phyloP scores from a whole-genome alignment of 2,113 vertebrate species.

The Anarrhichthys ocellatus region DNA sequence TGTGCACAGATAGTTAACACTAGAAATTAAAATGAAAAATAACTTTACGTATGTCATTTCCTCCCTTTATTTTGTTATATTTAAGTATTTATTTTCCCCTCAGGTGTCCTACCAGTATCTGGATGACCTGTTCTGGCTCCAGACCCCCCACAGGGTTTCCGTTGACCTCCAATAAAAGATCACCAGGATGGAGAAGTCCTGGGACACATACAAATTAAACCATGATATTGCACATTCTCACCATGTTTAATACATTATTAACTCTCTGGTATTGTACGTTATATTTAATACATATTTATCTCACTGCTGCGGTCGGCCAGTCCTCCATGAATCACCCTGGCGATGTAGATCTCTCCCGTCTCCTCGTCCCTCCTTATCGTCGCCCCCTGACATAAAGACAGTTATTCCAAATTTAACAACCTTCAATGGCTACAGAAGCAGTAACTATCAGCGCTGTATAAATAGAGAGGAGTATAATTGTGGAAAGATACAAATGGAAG shows the following conservation, averaged over 20 bases:
- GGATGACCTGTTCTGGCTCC: constrained; percentile 92
- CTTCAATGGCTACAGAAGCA: neutral
- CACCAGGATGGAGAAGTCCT: constrained; percentile 91
- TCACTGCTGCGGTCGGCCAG: constrained; percentile 93
- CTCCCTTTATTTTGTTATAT: neutral
- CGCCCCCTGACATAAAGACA: constrained; percentile 84
- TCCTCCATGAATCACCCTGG: constrained; percentile 92
- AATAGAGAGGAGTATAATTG: too few species aligned
- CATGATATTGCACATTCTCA: neutral
- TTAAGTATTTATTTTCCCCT: neutral
- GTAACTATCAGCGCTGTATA: neutral
- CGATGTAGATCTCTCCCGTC: constrained; percentile 91
- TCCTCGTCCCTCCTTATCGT: constrained; percentile 92
- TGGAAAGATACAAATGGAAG: neutral
- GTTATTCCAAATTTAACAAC: neutral
- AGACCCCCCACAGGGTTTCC: constrained; percentile 89
- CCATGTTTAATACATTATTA: neutral
- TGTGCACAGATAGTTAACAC: neutral
- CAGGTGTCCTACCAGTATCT: constrained; percentile 87
- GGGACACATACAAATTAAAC: constrained; percentile 6
- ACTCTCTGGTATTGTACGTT: too few species aligned
- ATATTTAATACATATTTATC: constrained; percentile 26
- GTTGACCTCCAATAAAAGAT: constrained; percentile 93
- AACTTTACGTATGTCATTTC: neutral
- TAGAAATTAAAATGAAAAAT: neutral